These are phyloP conservation scores for Drosophila kambysellisi DNA, from an alignment of 2,888 invertebrate genomes.

Conservation along the genomic window DNA sequence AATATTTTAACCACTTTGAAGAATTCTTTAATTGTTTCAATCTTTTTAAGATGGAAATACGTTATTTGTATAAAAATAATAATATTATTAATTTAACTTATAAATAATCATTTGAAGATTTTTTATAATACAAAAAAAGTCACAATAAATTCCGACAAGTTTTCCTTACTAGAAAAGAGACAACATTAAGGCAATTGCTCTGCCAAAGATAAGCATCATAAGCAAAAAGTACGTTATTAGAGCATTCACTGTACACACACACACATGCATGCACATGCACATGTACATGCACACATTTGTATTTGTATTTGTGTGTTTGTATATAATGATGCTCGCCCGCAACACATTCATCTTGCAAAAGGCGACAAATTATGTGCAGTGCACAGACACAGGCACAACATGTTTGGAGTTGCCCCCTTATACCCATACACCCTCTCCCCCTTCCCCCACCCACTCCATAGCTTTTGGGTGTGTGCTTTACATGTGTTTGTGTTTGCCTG, in stretches of 20 bases:
- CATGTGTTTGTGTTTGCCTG: conserved; percentile 77
- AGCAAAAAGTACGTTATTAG: background rate
- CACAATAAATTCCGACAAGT: background rate
- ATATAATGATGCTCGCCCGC: conserved; percentile 56
- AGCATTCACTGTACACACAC: conserved; percentile 3
- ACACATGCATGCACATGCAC: background rate
- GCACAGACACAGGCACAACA: conserved; percentile 70
- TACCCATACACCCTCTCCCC: too few species aligned
- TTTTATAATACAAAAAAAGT: background rate
- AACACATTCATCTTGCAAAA: conserved; percentile 78
- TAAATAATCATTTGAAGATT: background rate
- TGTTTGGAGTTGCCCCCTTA: conserved; percentile 40
- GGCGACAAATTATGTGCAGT: conserved; percentile 79
- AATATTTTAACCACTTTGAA: too few species aligned
- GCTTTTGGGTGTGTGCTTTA: conserved; percentile 58
- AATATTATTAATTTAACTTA: background rate
- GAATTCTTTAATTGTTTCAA: too few species aligned
- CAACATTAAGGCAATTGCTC: too few species aligned
- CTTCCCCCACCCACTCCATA: background rate
- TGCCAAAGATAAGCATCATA: background rate
- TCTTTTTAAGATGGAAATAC: background rate
- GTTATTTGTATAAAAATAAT: background rate
- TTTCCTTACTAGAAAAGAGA: background rate
- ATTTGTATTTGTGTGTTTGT: conserved; percentile 18
- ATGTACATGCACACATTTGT: background rate